Base-by-base conservation (phyloP, 2,888 invertebrate genomes). In the Meta bourneti region DNA sequence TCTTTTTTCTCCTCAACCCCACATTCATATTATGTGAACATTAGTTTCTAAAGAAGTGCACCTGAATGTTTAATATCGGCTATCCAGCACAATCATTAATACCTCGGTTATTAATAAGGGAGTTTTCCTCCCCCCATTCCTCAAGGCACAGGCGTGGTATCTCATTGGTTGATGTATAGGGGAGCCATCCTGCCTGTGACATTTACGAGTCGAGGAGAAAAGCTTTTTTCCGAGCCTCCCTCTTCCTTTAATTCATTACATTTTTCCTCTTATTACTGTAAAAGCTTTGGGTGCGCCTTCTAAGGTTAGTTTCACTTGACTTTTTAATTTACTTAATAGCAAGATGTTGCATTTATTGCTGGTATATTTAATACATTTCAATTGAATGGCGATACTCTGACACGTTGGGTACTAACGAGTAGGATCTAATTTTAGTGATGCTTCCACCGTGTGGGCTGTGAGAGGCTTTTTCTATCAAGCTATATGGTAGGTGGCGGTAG, bases 251-350 rank as follows among this genome's bases (percentile, higher is more conserved):
- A 84, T 84, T 84, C 84, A 84, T 84, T 74, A 84, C 79, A 79
- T 83, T 89, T 89, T 83, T 83, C 83, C 83, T 77, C 78, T 84
- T 89, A 89, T 89, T 89, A 89, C 83, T 89, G 79, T 89, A 84
- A 89, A 84, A 89, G 89, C 51, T 89, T 84, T 89, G 82, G 89
- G 89, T 81, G 74, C 88, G 72, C 72, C 87, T 77, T 79, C 70
- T 70, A 49, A 70, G 69, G 81, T 70, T 69, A 13, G 69, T 70
- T 71, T 69, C 49, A 34, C 81, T 70, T 71, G 71, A 81, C 81
- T 81, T 85, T 85, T 85, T 85, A 85, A 85, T 85, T 85, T 75
- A 77, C 85, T 85, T 85, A 85, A 85, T 49, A 85, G 85, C n/a
- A n/a, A 7, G 16, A n/a, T n/a, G 82, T 16, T 51, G 16, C 6